Conservation (phyloP, 1,140 invertebrate genomes). For the Drosophila navojoa region DNA sequence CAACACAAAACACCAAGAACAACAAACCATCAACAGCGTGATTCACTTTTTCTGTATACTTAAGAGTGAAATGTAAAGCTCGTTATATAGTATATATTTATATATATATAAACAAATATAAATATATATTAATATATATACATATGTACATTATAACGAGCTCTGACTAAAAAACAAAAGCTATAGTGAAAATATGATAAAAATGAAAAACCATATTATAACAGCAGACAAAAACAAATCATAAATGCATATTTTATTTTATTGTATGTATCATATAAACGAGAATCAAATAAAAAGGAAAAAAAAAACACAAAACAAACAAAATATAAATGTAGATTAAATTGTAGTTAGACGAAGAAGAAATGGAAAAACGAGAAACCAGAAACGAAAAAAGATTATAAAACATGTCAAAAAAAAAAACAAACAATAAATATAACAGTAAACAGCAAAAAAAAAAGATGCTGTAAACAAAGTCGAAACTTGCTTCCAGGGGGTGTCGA, state of each 20-base stretch:
- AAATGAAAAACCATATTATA: constrained; percentile 5
- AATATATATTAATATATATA: too few relatives aligned
- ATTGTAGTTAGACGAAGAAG: constrained; percentile 56
- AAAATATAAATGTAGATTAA: constrained; percentile 55
- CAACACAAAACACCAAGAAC: constrained; percentile 18
- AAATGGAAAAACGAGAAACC: constrained; percentile 34
- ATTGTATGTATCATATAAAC: constrained; percentile 62
- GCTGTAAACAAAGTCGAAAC: constrained; percentile 21
- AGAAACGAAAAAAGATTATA: constrained; percentile 35
- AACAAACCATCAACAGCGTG: constrained; percentile 7
- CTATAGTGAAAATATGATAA: constrained; percentile 12
- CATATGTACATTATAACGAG: constrained; percentile 18
- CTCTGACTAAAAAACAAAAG: constrained; percentile 21
- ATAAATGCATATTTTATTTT: constrained; percentile 57
- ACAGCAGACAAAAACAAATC: constrained; percentile 23
- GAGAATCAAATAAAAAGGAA: constrained; percentile 57
- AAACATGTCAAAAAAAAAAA: constrained; percentile 52
- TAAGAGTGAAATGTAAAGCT: constrained; percentile 57
- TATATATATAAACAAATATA: too few relatives aligned
- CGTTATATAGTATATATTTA: constrained; percentile 34
- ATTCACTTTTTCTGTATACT: constrained; percentile 51
- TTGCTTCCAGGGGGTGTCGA: constrained; percentile 24
- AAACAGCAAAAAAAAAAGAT: constrained; percentile 6
- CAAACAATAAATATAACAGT: constrained; percentile 43
- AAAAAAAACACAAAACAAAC: constrained; percentile 35